A percentile compares a stretch with the other conserved stretches of the same genome.
These are phyloP conservation scores for Erynnis tages DNA, from an alignment of 2,888 invertebrate genomes.

Conservation along the genomic window DNA sequence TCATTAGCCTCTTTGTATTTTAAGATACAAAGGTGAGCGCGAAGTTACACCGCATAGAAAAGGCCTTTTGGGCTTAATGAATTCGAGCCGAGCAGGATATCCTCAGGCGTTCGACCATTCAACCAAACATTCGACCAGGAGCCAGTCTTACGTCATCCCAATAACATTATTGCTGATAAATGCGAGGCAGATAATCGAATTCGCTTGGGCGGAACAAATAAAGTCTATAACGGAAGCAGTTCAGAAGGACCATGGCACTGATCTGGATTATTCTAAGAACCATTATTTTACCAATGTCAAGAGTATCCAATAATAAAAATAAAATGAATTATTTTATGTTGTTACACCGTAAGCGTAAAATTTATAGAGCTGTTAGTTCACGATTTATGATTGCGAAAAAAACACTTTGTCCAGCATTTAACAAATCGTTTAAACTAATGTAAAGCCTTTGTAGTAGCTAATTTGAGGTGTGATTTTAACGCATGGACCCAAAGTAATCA, in stretches of 20 bases:
- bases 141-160: not conserved
- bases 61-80: conserved; percentile 5
- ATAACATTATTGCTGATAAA: no score
- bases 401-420: conserved; percentile 6
- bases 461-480: conserved; percentile 25
- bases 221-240: not conserved
- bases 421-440: conserved; percentile 7
- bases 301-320: conserved; percentile 7
- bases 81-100: conserved; percentile 7
- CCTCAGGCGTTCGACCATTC: no score
- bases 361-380: conserved; percentile 9
- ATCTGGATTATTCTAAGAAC: not conserved
- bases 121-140: conserved; percentile 9
- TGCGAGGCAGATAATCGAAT: no score
- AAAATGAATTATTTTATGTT: conserved; percentile 14
- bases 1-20: conserved; percentile 53
- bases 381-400: conserved; percentile 3
- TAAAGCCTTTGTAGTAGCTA: conserved; percentile 19
- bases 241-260: not conserved
- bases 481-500: conserved; percentile 18
- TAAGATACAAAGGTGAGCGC: conserved; percentile 13
- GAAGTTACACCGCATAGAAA: not conserved
- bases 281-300: conserved; percentile 10
- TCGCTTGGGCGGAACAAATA: not conserved
- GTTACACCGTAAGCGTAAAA: conserved; percentile 1